Evolutionary conservation across 2,113 vertebrate genomes (phyloP).

Genomic region (Elephantulus edwardii): DNA sequence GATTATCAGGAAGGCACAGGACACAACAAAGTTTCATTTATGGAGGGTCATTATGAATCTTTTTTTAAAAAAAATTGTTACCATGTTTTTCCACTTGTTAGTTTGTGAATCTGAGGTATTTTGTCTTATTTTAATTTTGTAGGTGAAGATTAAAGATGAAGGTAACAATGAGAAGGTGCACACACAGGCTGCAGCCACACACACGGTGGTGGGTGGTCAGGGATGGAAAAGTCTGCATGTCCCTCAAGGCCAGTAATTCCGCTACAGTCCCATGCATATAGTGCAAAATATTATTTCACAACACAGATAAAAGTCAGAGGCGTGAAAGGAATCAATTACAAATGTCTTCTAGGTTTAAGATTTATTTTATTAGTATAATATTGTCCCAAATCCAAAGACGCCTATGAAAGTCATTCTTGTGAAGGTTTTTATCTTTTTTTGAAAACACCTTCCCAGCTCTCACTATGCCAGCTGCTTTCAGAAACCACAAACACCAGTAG

Average conservation of each 20-base stretch:
- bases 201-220: neutral
- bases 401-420: neutral
- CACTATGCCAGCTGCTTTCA: neutral
- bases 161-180: neutral
- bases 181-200: neutral
- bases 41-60: too few relatives aligned
- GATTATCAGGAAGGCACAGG: too few relatives aligned
- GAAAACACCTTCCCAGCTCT: neutral
- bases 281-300: neutral
- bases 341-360: neutral
- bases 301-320: neutral
- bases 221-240: too few relatives aligned
- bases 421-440: neutral
- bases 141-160: slow-evolving; percentile 8
- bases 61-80: too few relatives aligned
- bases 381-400: neutral
- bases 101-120: neutral
- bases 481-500: slow-evolving; percentile 6
- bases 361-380: slow-evolving; percentile 22
- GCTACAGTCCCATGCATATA: neutral
- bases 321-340: neutral
- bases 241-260: neutral
- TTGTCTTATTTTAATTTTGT: neutral
- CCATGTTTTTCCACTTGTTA: neutral
- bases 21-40: too few relatives aligned